A percentile compares a stretch with the other conserved stretches of the same genome.
Conservation (phyloP, 2,113 vertebrate genomes). For the Vicugna pacos region DNA sequence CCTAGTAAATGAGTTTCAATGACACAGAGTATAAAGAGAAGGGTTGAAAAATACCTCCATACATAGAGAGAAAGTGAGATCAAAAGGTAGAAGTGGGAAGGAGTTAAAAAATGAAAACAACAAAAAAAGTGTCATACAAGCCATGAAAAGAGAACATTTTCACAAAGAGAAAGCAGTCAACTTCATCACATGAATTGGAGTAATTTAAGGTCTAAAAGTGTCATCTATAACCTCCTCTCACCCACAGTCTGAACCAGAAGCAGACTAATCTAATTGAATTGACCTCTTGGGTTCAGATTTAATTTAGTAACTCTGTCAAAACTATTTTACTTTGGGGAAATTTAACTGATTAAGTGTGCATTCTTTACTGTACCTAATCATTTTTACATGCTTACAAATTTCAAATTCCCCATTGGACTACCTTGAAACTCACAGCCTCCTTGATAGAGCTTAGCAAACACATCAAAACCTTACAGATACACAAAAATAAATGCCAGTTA, state of each 20-base stretch:
- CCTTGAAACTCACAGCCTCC: rapidly evolving
- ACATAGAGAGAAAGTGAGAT: background rate
- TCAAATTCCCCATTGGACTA: background rate
- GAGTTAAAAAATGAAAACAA: background rate
- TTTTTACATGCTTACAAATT: conserved; percentile 31
- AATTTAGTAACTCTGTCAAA: conserved; percentile 60
- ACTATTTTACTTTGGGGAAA: conserved; percentile 58
- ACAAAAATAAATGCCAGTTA: background rate
- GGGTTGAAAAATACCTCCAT: background rate
- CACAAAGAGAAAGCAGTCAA: background rate
- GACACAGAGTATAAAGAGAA: background rate
- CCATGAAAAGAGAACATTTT: background rate
- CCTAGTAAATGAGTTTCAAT: background rate
- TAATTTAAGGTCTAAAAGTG: background rate
- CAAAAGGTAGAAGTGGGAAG: background rate
- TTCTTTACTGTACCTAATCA: background rate
- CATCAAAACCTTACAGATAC: background rate
- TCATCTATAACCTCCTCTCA: background rate
- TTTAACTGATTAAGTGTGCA: conserved; percentile 32
- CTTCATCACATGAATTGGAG: background rate
- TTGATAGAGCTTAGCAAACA: background rate
- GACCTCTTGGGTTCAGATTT: conserved; percentile 59
- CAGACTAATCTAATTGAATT: conserved; percentile 60
- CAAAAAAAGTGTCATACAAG: background rate
- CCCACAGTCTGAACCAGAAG: background rate